A percentile compares a stretch with the other conserved stretches of the same genome.
Evolutionary conservation across 2,113 vertebrate genomes (phyloP).

Genomic region (Chamaea fasciata): DNA sequence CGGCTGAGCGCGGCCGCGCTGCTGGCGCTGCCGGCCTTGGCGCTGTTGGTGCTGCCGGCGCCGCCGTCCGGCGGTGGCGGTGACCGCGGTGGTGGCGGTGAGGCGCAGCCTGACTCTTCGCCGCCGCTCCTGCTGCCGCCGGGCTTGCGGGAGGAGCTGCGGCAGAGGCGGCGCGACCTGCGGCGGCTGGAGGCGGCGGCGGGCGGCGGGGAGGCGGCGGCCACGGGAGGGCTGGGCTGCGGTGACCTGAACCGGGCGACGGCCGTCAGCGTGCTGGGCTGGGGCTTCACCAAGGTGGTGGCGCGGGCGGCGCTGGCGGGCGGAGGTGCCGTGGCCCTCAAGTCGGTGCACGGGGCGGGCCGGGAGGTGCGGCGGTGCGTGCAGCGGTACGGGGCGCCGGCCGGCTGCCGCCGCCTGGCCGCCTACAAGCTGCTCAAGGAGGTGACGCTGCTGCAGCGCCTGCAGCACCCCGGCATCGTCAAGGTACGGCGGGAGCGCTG

Average conservation of each 20-base stretch:
- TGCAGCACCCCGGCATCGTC: constrained; percentile 81
- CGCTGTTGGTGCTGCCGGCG: too few species aligned
- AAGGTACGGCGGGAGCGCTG: constrained; percentile 57
- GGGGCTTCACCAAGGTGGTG: constrained; percentile 79
- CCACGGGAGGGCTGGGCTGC: constrained; percentile 53
- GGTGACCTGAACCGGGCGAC: constrained; percentile 66
- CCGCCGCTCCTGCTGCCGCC: background rate
- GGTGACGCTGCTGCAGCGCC: constrained; percentile 76
- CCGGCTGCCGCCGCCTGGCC: constrained; percentile 77
- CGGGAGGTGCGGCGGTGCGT: constrained; percentile 81
- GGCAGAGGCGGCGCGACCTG: background rate
- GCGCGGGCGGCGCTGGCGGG: constrained; percentile 57
- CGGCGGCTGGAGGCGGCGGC: background rate
- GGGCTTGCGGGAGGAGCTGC: background rate
- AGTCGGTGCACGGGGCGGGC: constrained; percentile 80
- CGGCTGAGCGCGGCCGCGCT: too few species aligned
- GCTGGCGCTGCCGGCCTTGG: too few species aligned
- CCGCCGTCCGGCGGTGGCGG: too few species aligned
- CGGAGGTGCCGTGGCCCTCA: constrained; percentile 67
- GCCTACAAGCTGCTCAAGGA: constrained; percentile 85
- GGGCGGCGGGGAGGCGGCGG: background rate
- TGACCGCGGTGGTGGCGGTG: too few species aligned
- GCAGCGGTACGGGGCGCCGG: constrained; percentile 69
- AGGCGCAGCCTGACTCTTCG: too few species aligned
- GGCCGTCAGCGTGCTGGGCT: constrained; percentile 69